Evolutionary conservation across 2,888 invertebrate genomes (phyloP).

Genomic region (Brachylomia viminalis): DNA sequence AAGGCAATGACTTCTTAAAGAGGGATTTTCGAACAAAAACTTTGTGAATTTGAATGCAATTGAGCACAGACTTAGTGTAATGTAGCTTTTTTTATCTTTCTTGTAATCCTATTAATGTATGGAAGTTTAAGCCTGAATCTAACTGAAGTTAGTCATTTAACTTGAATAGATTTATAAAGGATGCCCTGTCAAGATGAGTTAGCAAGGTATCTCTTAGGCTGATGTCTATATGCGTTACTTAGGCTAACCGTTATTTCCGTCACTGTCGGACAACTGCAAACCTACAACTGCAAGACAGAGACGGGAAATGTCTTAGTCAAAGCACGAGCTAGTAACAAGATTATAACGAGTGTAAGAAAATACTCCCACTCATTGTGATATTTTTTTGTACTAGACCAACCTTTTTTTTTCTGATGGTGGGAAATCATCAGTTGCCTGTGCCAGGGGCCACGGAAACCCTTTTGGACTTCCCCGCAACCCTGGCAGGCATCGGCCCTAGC

Average conservation of each 20-base stretch:
- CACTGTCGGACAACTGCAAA: neutral
- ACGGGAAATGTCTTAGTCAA: neutral
- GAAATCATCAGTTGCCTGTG: too few species aligned
- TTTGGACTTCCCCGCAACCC: too few species aligned
- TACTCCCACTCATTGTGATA: too few species aligned
- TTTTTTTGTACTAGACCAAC: too few species aligned
- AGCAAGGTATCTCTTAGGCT: neutral
- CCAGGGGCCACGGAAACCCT: too few species aligned
- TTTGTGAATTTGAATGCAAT: constrained; percentile 30
- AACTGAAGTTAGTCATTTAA: neutral
- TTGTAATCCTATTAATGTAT: constrained; percentile 7
- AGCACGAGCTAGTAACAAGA: neutral
- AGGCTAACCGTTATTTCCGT: neutral
- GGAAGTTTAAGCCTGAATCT: neutral
- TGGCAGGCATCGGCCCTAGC: too few species aligned
- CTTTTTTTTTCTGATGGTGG: too few species aligned
- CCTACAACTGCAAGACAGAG: neutral
- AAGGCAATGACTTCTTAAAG: constrained; percentile 11
- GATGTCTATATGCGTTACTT: neutral
- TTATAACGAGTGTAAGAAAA: too few species aligned
- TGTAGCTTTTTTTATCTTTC: constrained; percentile 11
- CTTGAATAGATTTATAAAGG: neutral
- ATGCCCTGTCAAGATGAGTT: neutral
- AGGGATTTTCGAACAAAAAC: constrained; percentile 19
- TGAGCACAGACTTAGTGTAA: constrained; percentile 12